Conservation (phyloP, 2,797 vertebrate genomes). For the Coilia nasus region DNA sequence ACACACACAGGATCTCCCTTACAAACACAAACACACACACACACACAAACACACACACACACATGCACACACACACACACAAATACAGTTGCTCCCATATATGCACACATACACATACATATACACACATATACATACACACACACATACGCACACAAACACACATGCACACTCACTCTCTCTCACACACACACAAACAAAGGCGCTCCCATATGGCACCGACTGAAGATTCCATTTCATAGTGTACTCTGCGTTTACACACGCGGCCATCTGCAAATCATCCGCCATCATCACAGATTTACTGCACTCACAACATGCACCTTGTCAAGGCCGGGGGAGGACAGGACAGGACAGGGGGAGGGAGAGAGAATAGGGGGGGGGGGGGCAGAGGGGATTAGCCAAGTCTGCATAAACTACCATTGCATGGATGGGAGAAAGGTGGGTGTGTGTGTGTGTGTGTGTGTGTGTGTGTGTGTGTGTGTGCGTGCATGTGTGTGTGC, state of each 20-base stretch:
- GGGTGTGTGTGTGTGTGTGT: too few species aligned
- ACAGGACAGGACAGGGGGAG: neutral
- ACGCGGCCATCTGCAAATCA: constrained; percentile 56
- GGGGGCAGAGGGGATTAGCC: neutral
- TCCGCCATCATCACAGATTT: constrained; percentile 49
- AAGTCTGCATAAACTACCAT: too few species aligned
- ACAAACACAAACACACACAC: too few species aligned
- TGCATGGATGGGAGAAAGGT: too few species aligned
- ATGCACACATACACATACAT: neutral
- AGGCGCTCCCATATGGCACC: constrained; percentile 49
- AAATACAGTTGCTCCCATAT: neutral
- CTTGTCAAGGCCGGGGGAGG: constrained; percentile 33
- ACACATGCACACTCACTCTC: too few species aligned
- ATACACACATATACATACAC: constrained; percentile 44
- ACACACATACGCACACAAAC: too few species aligned
- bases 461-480: too few species aligned
- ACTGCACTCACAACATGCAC: constrained; percentile 37
- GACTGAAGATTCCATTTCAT: constrained; percentile 57
- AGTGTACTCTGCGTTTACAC: constrained; percentile 57
- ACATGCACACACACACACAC: too few species aligned
- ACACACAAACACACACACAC: too few species aligned
- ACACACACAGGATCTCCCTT: too few species aligned
- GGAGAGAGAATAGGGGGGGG: neutral
- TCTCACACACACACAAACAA: constrained; percentile 42
- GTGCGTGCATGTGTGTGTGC: too few species aligned